phyloP scores from a whole-genome alignment of 2,888 invertebrate genomes.

The Eupithecia pulchellata region DNA sequence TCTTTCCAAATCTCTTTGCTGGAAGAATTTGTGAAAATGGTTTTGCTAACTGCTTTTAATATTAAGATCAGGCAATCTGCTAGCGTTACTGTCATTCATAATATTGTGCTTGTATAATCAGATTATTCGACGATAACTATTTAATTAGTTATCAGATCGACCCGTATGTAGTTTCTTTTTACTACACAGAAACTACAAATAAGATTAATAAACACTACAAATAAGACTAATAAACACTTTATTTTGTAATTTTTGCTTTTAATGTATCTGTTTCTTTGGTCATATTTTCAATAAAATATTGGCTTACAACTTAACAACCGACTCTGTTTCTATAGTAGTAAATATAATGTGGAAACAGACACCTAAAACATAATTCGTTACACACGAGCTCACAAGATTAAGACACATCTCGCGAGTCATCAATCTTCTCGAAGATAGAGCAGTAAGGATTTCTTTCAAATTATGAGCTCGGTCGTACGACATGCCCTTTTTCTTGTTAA shows the following conservation, averaged over 20 bases:
- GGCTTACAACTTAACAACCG: background rate
- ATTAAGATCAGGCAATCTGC: background rate
- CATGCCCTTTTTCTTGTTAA: constrained; percentile 30
- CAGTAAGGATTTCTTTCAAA: constrained; percentile 35
- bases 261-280: too few species aligned
- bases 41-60: background rate
- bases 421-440: constrained; percentile 32
- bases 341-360: constrained; percentile 9
- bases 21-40: background rate
- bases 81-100: background rate
- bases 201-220: background rate
- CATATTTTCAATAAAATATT: background rate
- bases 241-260: too few species aligned
- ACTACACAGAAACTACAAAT: background rate
- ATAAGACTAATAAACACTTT: too few species aligned
- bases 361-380: constrained; percentile 32
- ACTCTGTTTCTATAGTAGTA: background rate
- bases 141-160: background rate
- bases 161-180: background rate
- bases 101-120: background rate
- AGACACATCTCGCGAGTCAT: constrained; percentile 35
- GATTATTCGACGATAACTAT: background rate
- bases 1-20: constrained; percentile 33
- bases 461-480: constrained; percentile 38
- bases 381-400: constrained; percentile 38